These are phyloP conservation scores for Naja naja DNA, from an alignment of 2,113 vertebrate species.

Conservation along the genomic window DNA sequence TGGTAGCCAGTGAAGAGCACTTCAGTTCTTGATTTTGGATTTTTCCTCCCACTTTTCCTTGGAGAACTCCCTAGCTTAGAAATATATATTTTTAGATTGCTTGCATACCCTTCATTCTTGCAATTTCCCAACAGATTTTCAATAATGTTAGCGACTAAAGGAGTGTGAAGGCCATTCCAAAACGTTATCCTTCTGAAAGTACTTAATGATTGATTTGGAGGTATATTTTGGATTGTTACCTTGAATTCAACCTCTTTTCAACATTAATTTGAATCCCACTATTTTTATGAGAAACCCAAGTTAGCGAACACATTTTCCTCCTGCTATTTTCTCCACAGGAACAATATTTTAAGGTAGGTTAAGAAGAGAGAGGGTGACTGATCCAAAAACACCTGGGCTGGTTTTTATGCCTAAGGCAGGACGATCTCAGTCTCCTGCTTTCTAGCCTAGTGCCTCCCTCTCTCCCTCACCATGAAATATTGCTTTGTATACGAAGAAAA, in stretches of 20 bases:
- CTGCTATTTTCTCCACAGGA: not conserved
- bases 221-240: not conserved
- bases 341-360: not conserved
- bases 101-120: not conserved
- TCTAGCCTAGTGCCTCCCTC: not conserved
- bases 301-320: not conserved
- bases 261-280: not conserved
- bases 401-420: not conserved
- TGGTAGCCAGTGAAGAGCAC: not conserved
- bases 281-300: not conserved
- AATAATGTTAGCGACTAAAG: not conserved
- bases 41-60: not conserved
- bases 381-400: not conserved
- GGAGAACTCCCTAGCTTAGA: not conserved
- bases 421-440: not conserved
- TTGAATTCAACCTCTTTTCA: not conserved
- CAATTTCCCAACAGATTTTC: not conserved
- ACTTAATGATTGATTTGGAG: not conserved
- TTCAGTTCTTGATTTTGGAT: not conserved
- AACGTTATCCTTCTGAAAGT: not conserved
- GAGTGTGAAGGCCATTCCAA: not conserved
- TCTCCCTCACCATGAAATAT: not conserved
- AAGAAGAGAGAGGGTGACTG: not conserved
- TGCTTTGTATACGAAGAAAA: not conserved
- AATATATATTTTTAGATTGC: not conserved